phyloP scores from a whole-genome alignment of 2,888 invertebrate genomes.

The Hypercompe scribonia region DNA sequence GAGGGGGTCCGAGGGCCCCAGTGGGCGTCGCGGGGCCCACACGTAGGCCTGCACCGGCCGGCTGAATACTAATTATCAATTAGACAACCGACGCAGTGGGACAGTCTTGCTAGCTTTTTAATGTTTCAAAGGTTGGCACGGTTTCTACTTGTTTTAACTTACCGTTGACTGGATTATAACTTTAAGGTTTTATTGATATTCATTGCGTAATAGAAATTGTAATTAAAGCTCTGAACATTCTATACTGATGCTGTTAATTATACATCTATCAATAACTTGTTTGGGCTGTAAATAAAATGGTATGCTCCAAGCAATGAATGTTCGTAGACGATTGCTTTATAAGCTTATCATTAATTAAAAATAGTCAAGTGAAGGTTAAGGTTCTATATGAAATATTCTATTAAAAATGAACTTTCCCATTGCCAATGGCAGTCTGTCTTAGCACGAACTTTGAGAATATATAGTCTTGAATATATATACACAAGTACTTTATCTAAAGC shows the following conservation, averaged over 20 bases:
- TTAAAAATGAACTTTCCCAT: background rate
- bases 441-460: too few relatives aligned
- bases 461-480: background rate
- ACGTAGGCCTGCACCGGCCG: slow-evolving; percentile 77
- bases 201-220: background rate
- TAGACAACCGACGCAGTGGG: slow-evolving; percentile 50
- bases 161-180: slow-evolving; percentile 13
- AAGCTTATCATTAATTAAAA: background rate
- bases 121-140: slow-evolving; percentile 21
- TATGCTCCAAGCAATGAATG: background rate
- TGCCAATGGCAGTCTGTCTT: too few relatives aligned
- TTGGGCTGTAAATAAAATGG: background rate
- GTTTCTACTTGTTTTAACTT: slow-evolving; percentile 16
- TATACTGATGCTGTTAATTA: background rate
- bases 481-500: too few relatives aligned
- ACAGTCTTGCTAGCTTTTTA: slow-evolving; percentile 28
- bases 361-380: background rate
- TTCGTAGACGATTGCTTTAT: background rate
- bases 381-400: background rate
- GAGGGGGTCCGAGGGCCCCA: slow-evolving; percentile 43
- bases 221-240: background rate
- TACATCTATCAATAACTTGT: background rate
- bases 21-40: slow-evolving; percentile 54
- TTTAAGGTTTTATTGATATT: background rate
- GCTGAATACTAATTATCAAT: slow-evolving; percentile 83